Evolutionary conservation across 2,888 invertebrate species (phyloP).

Genomic region (Mythimna albipuncta): DNA sequence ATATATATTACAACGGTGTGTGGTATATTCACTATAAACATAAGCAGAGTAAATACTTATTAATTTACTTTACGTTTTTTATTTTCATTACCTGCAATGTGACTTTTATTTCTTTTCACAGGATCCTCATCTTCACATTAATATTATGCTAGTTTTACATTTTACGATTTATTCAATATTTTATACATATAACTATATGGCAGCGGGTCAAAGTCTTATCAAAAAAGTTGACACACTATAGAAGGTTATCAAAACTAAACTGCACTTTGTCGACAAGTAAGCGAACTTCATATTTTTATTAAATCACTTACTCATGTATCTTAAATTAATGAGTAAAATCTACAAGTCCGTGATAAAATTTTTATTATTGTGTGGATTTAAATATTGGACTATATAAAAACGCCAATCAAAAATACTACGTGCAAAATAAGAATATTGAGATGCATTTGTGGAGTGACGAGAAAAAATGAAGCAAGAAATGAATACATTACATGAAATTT

Average conservation of each 20-base stretch:
- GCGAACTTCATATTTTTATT: constrained; percentile 3
- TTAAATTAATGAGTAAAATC: too few relatives aligned
- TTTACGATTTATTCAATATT: constrained; percentile 5
- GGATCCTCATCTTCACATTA: not conserved
- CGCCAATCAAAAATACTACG: too few relatives aligned
- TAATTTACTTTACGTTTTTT: not conserved
- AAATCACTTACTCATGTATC: too few relatives aligned
- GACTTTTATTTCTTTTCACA: not conserved
- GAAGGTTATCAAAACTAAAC: constrained; percentile 26
- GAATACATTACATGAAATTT: too few relatives aligned
- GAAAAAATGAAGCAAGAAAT: too few relatives aligned
- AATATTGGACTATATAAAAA: too few relatives aligned
- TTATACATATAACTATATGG: constrained; percentile 9
- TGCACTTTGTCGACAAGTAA: constrained; percentile 25
- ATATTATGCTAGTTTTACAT: not conserved
- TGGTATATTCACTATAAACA: not conserved
- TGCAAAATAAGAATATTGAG: too few relatives aligned
- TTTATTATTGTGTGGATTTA: too few relatives aligned
- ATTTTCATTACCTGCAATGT: not conserved
- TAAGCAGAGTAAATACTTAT: constrained; percentile 5
- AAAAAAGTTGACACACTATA: constrained; percentile 25
- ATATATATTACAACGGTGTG: not conserved
- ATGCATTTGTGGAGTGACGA: too few relatives aligned
- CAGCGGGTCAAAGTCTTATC: constrained; percentile 36
- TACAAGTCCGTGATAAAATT: too few relatives aligned